A percentile compares a stretch with the other conserved stretches of the same genome.
Conservation (phyloP, 1,140 invertebrate species). For the Hormaphis cornu region DNA sequence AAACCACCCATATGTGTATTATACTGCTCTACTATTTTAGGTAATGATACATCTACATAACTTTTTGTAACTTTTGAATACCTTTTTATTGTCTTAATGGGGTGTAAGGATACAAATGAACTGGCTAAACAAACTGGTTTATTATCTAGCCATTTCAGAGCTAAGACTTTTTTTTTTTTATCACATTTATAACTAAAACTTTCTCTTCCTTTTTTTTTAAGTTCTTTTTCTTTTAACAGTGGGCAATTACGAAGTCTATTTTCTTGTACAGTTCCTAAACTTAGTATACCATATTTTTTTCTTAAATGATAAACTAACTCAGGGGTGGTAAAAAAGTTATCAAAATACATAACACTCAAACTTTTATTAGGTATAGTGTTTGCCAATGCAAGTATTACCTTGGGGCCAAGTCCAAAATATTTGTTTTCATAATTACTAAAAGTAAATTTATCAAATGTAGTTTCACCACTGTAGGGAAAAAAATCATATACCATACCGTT, state of each 20-base stretch:
- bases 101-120: slow-evolving; percentile 37
- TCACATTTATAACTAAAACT: slow-evolving; percentile 34
- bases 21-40: slow-evolving; percentile 42
- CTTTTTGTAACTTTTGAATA: slow-evolving; percentile 38
- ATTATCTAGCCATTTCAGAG: slow-evolving; percentile 44
- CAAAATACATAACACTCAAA: slow-evolving; percentile 1
- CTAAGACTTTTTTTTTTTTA: slow-evolving; percentile 36
- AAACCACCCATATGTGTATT: slow-evolving; percentile 42
- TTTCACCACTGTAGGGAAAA: slow-evolving; percentile 38
- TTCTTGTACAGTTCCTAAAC: slow-evolving; percentile 1
- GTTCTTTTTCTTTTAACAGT: slow-evolving; percentile 33
- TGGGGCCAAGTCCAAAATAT: slow-evolving; percentile 13
- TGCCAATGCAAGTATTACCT: background rate
- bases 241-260: background rate
- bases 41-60: slow-evolving; percentile 41
- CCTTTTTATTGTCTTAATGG: slow-evolving; percentile 39
- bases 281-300: slow-evolving; percentile 17
- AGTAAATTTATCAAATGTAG: background rate
- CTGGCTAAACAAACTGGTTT: slow-evolving; percentile 42
- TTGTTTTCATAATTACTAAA: slow-evolving; percentile 2
- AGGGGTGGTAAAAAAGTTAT: slow-evolving; percentile 2
- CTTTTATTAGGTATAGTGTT: slow-evolving; percentile 23
- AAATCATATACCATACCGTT: slow-evolving; percentile 43
- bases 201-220: slow-evolving; percentile 42
- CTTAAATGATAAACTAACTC: slow-evolving; percentile 12